Evolutionary conservation across 2,113 vertebrate species (phyloP).

Genomic region (Burhinus bistriatus): DNA sequence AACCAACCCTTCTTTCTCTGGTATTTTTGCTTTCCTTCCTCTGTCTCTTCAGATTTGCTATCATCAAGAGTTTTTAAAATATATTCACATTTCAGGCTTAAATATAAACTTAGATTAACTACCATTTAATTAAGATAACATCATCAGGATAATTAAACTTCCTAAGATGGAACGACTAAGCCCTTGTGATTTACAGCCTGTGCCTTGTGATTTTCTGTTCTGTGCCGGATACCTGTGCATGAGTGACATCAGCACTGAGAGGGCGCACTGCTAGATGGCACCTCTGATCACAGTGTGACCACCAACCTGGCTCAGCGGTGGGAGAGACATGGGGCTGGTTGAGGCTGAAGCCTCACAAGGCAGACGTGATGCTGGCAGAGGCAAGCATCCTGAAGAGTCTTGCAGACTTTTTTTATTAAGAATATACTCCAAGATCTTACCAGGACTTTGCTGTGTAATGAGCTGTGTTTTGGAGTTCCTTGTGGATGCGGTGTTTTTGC

Average conservation of each 20-base stretch:
- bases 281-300: background rate
- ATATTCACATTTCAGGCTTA: slow-evolving; percentile 53
- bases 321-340: background rate
- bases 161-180: slow-evolving; percentile 7
- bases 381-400: background rate
- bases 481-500: background rate
- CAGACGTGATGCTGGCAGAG: background rate
- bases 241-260: background rate
- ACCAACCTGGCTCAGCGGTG: background rate
- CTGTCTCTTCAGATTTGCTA: slow-evolving; percentile 57
- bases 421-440: background rate
- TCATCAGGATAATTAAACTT: slow-evolving; percentile 58
- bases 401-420: background rate
- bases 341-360: background rate
- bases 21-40: slow-evolving; percentile 72
- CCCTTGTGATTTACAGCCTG: slow-evolving; percentile 39
- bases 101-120: slow-evolving; percentile 64
- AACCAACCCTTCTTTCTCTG: slow-evolving; percentile 50
- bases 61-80: slow-evolving; percentile 66
- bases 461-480: background rate
- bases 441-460: background rate
- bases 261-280: background rate
- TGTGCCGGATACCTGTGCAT: background rate
- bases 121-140: slow-evolving; percentile 67
- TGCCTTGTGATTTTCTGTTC: slow-evolving; percentile 25